Evolutionary conservation across 1,140 invertebrate species (phyloP).

Genomic region (Macrocentrus cingulum): DNA sequence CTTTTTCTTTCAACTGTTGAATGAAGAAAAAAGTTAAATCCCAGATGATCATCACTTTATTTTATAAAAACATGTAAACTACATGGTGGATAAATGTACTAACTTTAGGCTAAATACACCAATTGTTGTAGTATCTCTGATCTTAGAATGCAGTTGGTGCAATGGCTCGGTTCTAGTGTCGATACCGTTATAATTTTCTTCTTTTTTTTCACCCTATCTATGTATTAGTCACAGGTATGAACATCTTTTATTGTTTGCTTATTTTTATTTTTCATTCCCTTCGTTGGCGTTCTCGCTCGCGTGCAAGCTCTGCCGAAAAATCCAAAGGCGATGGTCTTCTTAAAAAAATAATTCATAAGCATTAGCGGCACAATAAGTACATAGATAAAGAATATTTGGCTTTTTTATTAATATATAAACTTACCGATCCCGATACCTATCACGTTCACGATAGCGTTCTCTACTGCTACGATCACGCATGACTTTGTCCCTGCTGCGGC

Average conservation of each 20-base stretch:
- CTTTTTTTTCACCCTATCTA: neutral
- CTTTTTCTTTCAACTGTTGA: too few species aligned
- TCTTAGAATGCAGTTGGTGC: constrained; percentile 23
- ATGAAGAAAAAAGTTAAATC: too few species aligned
- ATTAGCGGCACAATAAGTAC: too few species aligned
- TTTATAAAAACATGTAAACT: constrained; percentile 50
- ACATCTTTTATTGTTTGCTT: constrained; percentile 24
- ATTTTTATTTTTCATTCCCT: constrained; percentile 36
- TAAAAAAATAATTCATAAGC: constrained; percentile 25
- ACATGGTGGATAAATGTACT: constrained; percentile 39
- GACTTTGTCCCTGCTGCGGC: constrained; percentile 51
- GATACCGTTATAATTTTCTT: constrained; percentile 20
- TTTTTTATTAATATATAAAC: too few species aligned
- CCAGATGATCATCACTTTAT: constrained; percentile 36
- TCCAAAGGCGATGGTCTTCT: constrained; percentile 53
- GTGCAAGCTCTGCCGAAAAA: constrained; percentile 53
- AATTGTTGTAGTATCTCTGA: constrained; percentile 11
- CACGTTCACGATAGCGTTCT: constrained; percentile 45
- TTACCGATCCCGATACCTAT: constrained; percentile 51
- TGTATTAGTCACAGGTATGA: constrained; percentile 30
- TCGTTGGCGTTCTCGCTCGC: constrained; percentile 56
- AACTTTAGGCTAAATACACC: constrained; percentile 40
- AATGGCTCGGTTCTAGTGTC: constrained; percentile 42
- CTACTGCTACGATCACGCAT: constrained; percentile 45
- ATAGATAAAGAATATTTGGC: too few species aligned